Evolutionary conservation across 2,797 vertebrate genomes (phyloP).

Genomic region (Florisuga fusca): DNA sequence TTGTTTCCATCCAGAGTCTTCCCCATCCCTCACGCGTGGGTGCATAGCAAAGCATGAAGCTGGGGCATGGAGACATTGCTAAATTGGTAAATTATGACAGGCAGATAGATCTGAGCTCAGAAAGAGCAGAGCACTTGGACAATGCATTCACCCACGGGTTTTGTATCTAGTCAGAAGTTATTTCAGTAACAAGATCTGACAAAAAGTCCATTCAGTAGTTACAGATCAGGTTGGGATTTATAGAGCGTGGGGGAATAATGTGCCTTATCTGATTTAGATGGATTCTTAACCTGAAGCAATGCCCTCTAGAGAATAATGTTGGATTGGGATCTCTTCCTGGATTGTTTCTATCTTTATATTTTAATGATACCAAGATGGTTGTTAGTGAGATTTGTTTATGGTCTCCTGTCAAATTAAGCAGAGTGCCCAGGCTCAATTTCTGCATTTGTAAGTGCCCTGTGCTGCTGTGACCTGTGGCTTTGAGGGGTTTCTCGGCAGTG

Average conservation of each 20-base stretch:
- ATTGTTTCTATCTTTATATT: slow-evolving; percentile 52
- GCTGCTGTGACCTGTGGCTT: neutral
- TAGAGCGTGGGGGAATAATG: slow-evolving; percentile 26
- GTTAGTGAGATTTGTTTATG: slow-evolving; percentile 33
- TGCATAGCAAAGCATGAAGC: neutral
- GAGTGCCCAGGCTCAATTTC: neutral
- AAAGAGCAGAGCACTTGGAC: neutral
- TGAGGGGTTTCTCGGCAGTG: neutral
- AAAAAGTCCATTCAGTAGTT: slow-evolving; percentile 47
- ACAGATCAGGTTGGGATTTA: slow-evolving; percentile 39
- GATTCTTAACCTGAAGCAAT: slow-evolving; percentile 30
- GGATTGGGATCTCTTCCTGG: slow-evolving; percentile 5
- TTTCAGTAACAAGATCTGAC: slow-evolving; percentile 55
- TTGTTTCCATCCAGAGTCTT: neutral
- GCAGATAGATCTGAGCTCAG: neutral
- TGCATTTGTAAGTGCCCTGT: neutral
- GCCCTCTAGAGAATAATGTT: slow-evolving; percentile 15
- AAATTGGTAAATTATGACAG: neutral
- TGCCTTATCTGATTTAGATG: slow-evolving; percentile 49
- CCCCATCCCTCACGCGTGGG: fast-evolving
- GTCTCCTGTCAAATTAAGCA: slow-evolving; percentile 21
- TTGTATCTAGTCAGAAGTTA: slow-evolving; percentile 32
- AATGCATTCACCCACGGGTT: neutral
- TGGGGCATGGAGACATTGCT: neutral
- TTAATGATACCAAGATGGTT: neutral